Evolutionary conservation across 2,888 invertebrate species (phyloP), one percentile per base, ranked within the genome.

Genomic region (Tridacna gigas): DNA sequence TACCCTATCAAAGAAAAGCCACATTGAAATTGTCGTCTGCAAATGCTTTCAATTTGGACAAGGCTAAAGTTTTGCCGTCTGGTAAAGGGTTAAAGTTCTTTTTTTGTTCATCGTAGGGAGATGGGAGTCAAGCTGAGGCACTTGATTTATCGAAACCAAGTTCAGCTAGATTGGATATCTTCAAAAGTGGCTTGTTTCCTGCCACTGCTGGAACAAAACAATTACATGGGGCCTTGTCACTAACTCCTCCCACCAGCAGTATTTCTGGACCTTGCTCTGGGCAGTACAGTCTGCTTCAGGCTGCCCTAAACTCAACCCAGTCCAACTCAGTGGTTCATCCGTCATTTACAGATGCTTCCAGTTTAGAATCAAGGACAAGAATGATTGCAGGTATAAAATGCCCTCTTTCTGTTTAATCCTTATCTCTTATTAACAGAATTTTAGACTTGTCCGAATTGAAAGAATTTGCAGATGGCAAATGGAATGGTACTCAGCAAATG

Each of bases 111-210:
- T 37, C 7, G 37, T 22, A 63, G 63, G 71, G 71, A 51, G 71
- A 48, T n/a, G 63, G 12, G 4, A 63, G 63, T 25, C 71, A 71
- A 51, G 71, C 71, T 9, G 83, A 81, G 28, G 87, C 87, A 2
- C 69, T 87, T n/a, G 87, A 87, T 75, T 74, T 87, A n/a, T 83
- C 79, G 37, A 85, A 85, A 67, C 84, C 84, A 22, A 80, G 77
- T 56, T 20, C 73, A 26, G 25, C 79, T 9, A 66, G n/a, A 18
- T 45, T 69, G 51, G 71, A 74, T 18, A n/a, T 26, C 48, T 51
- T 22, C 51, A 71, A 51, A 5, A 48, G 18, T 25, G 25, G 11
- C 18, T 51, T n/a, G 0, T 71, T 71, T 51, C 71, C 51, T 0
- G 26, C n/a, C 71, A 51, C 71, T 15, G 26, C 22, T 51, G 71